phyloP scores from a whole-genome alignment of 2,113 vertebrate species.

The Murina feae region DNA sequence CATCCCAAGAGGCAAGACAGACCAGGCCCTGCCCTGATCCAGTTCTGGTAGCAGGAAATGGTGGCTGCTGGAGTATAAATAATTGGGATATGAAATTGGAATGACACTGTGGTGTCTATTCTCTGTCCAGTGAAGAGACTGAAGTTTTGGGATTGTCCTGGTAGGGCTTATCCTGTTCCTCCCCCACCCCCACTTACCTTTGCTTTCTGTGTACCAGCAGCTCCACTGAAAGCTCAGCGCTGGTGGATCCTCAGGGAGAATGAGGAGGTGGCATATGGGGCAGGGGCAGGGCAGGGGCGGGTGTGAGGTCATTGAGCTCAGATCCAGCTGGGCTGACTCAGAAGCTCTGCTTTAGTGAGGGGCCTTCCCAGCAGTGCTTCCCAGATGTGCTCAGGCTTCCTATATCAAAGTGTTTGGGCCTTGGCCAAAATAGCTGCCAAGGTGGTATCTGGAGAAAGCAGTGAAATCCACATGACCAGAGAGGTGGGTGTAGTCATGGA shows the following conservation, averaged over 20 bases:
- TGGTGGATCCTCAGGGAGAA: neutral
- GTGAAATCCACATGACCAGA: constrained; percentile 34
- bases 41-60: constrained; percentile 16
- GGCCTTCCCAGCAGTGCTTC: constrained; percentile 44
- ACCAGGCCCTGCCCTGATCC: neutral
- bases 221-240: neutral
- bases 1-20: neutral
- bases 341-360: neutral
- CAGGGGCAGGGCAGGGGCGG: neutral
- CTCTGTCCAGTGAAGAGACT: neutral
- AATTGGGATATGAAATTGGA: neutral
- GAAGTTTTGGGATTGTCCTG: neutral
- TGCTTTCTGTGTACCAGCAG: neutral
- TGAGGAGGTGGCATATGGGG: neutral
- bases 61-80: constrained; percentile 7
- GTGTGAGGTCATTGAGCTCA: constrained; percentile 8
- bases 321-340: constrained; percentile 8
- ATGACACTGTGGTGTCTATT: neutral
- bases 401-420: constrained; percentile 7
- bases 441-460: constrained; percentile 15
- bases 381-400: neutral
- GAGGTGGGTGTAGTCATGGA: constrained; percentile 38
- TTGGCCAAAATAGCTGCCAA: constrained; percentile 51
- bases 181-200: neutral
- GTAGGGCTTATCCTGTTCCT: neutral